phyloP scores from a whole-genome alignment of 1,140 invertebrate genomes.

The Calycopis cecrops region DNA sequence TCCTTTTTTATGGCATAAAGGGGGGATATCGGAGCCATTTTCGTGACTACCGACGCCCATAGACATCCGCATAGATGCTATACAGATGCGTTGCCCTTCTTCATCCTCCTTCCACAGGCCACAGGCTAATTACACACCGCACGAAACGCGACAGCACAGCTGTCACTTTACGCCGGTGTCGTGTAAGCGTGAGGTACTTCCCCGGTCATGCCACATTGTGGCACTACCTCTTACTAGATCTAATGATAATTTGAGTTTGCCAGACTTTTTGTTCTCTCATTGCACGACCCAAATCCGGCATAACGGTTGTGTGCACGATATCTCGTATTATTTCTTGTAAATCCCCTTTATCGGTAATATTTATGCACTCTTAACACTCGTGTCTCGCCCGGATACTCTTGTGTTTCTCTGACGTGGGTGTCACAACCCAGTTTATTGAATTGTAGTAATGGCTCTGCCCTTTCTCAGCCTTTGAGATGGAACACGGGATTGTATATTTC shows the following conservation, averaged over 20 bases:
- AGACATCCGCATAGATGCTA: too few species aligned
- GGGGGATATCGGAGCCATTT: too few species aligned
- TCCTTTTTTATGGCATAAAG: too few species aligned
- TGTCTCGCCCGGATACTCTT: conserved; percentile 43
- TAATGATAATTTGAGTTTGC: conserved; percentile 8
- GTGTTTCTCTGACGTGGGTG: conserved; percentile 57
- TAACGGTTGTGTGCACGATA: conserved; percentile 42
- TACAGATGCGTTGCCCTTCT: too few species aligned
- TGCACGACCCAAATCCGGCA: conserved; percentile 5
- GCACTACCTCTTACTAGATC: too few species aligned
- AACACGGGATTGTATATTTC: conserved; percentile 14
- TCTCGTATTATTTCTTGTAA: conserved; percentile 50
- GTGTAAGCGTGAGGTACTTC: too few species aligned
- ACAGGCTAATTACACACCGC: too few species aligned
- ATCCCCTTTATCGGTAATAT: conserved; percentile 59
- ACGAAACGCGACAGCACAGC: too few species aligned
- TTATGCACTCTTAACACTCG: conserved; percentile 55
- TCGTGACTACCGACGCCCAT: too few species aligned
- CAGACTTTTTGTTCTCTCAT: conserved; percentile 10
- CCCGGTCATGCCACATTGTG: too few species aligned
- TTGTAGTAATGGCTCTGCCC: conserved; percentile 42
- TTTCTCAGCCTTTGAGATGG: conserved; percentile 8
- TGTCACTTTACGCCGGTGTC: too few species aligned
- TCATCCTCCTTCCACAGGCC: too few species aligned
- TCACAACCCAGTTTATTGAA: conserved; percentile 52